Base-by-base conservation (phyloP, 2,113 vertebrate genomes). In the Vidua chalybeata region DNA sequence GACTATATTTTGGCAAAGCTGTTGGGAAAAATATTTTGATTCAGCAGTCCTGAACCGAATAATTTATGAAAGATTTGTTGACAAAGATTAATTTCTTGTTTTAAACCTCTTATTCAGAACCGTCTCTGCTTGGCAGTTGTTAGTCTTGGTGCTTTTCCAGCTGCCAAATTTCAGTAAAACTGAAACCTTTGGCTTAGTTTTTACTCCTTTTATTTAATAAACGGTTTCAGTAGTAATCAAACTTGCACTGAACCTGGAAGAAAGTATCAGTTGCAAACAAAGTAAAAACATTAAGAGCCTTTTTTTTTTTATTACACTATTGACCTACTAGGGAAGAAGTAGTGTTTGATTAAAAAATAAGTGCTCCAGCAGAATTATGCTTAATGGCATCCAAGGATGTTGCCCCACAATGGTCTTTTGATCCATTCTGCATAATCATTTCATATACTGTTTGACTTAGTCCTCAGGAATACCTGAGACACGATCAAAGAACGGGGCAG, bases 11-110 rank as follows among this genome's bases (percentile, higher is more conserved):
- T 94, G 76, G 51, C 24, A 92, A 97, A 75, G n/a, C 21, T 95
- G 41, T 69, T 87, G n/a, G 28, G 69, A 87, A 81, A 94, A 76
- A 92, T 49, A n/a, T 82, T 92, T 93, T 54, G 14, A 21, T 71
- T 75, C 75, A 92, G 19, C 30, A 72, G 19, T 37, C 54, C n/a
- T 51, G 37, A 96, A 94, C 27, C 55, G 90, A 84, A 92, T 82
- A 63, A 80, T 58, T 90, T 94, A 87, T 96, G 62, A 96, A 95
- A 93, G 75, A 93, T 63, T 74, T 89, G 55, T 89, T 37, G 31
- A 67, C 22, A 83, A 86, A 93, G 86, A 94, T 68, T 43, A 78
- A 43, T 94, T 76, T 91, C 83, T 86, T 58, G 23, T 49, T 97
- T 94, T 91, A 95, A 97, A 95, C 35, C 89, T 89, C 82, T 71